Percentiles rank a stretch among this genome's conserved stretches.
These are phyloP conservation scores for Amphipyra tragopoginis DNA, from an alignment of 2,888 invertebrate genomes.

Conservation along the genomic window DNA sequence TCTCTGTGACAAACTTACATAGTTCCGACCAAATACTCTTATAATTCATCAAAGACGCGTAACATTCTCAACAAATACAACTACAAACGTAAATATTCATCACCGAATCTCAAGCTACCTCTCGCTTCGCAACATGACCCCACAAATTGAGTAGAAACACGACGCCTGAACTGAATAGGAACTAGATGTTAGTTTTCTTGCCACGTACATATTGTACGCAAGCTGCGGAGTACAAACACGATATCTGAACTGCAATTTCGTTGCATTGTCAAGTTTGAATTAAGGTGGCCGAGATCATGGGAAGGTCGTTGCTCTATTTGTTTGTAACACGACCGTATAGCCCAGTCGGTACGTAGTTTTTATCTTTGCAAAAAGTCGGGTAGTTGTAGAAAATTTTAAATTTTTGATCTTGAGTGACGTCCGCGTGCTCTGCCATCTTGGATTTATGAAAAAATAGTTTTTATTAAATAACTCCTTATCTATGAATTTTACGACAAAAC, in stretches of 20 bases:
- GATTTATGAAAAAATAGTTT: too few species aligned
- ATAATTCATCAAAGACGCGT: too few species aligned
- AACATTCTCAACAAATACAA: background rate
- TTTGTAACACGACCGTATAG: background rate
- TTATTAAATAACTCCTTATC: too few species aligned
- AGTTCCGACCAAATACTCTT: too few species aligned
- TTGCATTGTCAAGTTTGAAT: slow-evolving; percentile 9
- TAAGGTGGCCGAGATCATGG: background rate
- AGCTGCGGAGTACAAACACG: slow-evolving; percentile 38
- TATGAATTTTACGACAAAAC: too few species aligned
- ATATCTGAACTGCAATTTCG: slow-evolving; percentile 43
- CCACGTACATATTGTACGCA: slow-evolving; percentile 45
- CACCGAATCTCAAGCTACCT: slow-evolving; percentile 15
- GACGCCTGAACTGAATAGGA: slow-evolving; percentile 40
- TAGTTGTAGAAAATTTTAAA: too few species aligned
- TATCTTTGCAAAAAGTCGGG: too few species aligned
- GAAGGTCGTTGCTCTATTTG: background rate
- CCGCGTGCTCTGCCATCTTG: too few species aligned
- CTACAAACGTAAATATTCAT: slow-evolving; percentile 38
- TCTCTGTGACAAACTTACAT: too few species aligned
- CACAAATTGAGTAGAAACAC: slow-evolving; percentile 54
- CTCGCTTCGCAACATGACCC: slow-evolving; percentile 39
- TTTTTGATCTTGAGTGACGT: too few species aligned
- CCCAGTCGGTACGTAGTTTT: too few species aligned
- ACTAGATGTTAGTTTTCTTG: slow-evolving; percentile 40